Percentiles rank a stretch among this genome's conserved stretches.
Evolutionary conservation across 2,888 invertebrate genomes (phyloP).

Genomic region (Cheilosia scutellata): DNA sequence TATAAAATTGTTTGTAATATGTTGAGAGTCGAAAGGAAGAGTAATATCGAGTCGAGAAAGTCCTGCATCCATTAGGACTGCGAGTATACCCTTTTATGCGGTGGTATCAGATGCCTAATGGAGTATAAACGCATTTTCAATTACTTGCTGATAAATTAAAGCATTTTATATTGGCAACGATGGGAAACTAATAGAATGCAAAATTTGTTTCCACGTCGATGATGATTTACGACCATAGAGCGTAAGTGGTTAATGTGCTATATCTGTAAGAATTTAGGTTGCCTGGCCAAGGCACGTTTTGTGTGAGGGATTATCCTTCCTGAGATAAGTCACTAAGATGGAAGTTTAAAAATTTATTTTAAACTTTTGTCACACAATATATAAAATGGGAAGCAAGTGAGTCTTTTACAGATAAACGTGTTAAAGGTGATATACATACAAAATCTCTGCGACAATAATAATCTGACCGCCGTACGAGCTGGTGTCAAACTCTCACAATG

Average conservation of each 20-base stretch:
- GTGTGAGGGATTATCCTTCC: too few relatives aligned
- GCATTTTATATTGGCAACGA: constrained; percentile 52
- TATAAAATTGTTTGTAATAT: constrained; percentile 60
- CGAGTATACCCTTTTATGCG: constrained; percentile 39
- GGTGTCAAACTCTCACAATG: too few relatives aligned
- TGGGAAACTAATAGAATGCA: constrained; percentile 32
- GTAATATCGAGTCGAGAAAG: constrained; percentile 4
- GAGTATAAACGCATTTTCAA: constrained; percentile 65
- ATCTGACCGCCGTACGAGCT: too few relatives aligned
- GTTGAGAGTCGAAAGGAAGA: background rate
- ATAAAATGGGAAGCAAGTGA: too few relatives aligned
- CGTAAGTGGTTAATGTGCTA: constrained; percentile 8
- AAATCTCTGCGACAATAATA: too few relatives aligned
- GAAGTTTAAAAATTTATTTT: too few relatives aligned
- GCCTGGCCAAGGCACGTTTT: too few relatives aligned
- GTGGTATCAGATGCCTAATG: constrained; percentile 61
- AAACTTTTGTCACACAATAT: too few relatives aligned
- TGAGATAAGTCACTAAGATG: too few relatives aligned
- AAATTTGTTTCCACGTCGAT: constrained; percentile 25
- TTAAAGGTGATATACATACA: too few relatives aligned
- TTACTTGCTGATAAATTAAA: constrained; percentile 59
- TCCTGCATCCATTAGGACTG: constrained; percentile 54
- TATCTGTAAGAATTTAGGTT: background rate
- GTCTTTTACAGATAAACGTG: too few relatives aligned
- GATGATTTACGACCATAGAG: constrained; percentile 35